Conservation (phyloP, 2,888 invertebrate species). For the Drosophila histrio region DNA sequence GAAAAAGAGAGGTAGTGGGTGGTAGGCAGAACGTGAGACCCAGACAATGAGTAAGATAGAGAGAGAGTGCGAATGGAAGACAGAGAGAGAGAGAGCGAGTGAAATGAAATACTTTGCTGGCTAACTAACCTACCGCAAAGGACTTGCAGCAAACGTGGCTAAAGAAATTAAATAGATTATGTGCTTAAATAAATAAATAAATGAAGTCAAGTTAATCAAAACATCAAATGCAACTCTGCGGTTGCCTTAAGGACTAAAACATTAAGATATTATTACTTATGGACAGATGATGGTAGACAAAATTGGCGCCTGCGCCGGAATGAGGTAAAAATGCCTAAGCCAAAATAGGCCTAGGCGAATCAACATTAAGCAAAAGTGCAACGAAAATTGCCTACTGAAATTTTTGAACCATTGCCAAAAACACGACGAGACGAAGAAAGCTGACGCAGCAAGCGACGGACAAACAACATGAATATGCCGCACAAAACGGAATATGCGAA, state of each 20-base stretch:
- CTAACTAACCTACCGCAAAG: slow-evolving; percentile 75
- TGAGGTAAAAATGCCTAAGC: slow-evolving; percentile 40
- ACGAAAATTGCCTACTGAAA: slow-evolving; percentile 53
- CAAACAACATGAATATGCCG: slow-evolving; percentile 26
- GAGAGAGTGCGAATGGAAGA: background rate
- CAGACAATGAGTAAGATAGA: background rate
- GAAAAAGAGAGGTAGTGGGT: background rate
- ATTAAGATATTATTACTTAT: slow-evolving; percentile 26
- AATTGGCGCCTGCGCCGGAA: slow-evolving; percentile 71
- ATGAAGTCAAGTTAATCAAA: slow-evolving; percentile 33
- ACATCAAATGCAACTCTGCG: slow-evolving; percentile 7
- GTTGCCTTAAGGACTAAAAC: background rate
- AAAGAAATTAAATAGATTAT: slow-evolving; percentile 54
- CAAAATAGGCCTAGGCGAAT: slow-evolving; percentile 74
- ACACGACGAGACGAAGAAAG: slow-evolving; percentile 47
- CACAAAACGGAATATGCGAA: slow-evolving; percentile 57
- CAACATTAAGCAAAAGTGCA: slow-evolving; percentile 71
- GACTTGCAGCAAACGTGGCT: slow-evolving; percentile 27
- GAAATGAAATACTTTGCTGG: slow-evolving; percentile 22
- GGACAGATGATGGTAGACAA: slow-evolving; percentile 18
- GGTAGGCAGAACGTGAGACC: background rate
- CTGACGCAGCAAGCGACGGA: slow-evolving; percentile 26
- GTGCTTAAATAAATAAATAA: slow-evolving; percentile 36
- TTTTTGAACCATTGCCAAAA: slow-evolving; percentile 67
- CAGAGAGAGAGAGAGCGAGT: slow-evolving; percentile 7